A percentile compares a stretch with the other conserved stretches of the same genome.
These are phyloP conservation scores for Platycercus adscitus DNA, from an alignment of 2,113 vertebrate species.

Conservation along the genomic window DNA sequence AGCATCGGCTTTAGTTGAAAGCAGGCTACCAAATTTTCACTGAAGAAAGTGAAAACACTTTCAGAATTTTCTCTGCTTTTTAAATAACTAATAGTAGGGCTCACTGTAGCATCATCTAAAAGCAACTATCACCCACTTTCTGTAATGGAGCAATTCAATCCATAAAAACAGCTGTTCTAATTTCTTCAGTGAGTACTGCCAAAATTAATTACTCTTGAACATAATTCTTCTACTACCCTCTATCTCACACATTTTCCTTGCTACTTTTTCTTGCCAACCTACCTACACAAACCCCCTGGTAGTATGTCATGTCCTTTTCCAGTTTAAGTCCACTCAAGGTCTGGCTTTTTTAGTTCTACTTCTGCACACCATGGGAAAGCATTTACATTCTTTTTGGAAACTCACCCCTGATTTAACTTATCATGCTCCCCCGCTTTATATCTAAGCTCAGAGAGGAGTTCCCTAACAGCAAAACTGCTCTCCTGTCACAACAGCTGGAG, in stretches of 20 bases:
- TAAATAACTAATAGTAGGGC: not conserved
- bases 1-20: not conserved
- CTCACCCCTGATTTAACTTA: not conserved
- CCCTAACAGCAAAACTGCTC: not conserved
- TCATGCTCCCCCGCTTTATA: not conserved
- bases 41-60: not conserved
- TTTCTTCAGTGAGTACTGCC: not conserved
- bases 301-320: not conserved
- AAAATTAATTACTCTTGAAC: not conserved
- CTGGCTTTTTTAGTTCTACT: not conserved
- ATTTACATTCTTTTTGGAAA: not conserved
- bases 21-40: not conserved
- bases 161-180: not conserved
- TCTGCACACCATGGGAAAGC: not conserved
- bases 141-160: not conserved
- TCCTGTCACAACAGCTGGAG: not conserved
- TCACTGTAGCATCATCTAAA: not conserved
- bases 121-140: not conserved
- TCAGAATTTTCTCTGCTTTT: not conserved
- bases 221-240: not conserved
- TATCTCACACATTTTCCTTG: not conserved
- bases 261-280: not conserved
- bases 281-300: rapidly evolving
- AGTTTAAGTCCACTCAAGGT: not conserved
- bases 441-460: not conserved